These are phyloP conservation scores for Diplazon laetatorius DNA, from an alignment of 2,888 invertebrate genomes.

Conservation along the genomic window DNA sequence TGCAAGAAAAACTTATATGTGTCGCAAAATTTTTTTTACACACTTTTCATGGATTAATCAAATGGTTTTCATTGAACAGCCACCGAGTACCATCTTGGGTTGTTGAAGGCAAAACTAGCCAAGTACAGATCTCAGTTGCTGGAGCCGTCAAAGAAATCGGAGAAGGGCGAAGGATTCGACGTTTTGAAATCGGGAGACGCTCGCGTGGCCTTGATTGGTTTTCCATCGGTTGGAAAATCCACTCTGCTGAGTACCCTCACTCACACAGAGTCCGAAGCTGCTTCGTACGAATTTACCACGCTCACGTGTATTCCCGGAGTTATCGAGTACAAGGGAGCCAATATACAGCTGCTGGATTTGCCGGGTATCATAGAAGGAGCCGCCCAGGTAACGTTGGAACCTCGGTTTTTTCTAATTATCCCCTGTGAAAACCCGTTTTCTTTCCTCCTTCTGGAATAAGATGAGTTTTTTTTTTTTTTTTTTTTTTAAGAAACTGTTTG, in stretches of 20 bases:
- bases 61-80: slow-evolving; percentile 85
- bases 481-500: too few species aligned
- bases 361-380: slow-evolving; percentile 99
- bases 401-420: not conserved
- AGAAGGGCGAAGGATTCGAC: slow-evolving; percentile 99
- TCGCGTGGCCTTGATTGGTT: slow-evolving; percentile 97
- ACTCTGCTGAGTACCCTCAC: slow-evolving; percentile 97
- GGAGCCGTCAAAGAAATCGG: slow-evolving; percentile 96
- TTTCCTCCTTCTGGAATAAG: too few species aligned
- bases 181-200: slow-evolving; percentile 99
- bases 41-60: slow-evolving; percentile 9
- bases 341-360: slow-evolving; percentile 98
- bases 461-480: too few species aligned
- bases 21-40: not conserved
- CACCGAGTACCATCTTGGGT: slow-evolving; percentile 99
- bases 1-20: not conserved
- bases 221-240: slow-evolving; percentile 99
- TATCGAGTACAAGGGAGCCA: slow-evolving; percentile 98
- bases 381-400: slow-evolving; percentile 86
- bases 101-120: slow-evolving; percentile 97
- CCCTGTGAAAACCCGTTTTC: slow-evolving; percentile 1
- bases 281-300: slow-evolving; percentile 99
- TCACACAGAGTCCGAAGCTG: slow-evolving; percentile 97
- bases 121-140: slow-evolving; percentile 97
- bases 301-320: slow-evolving; percentile 99